Base-by-base conservation (phyloP, 2,797 vertebrate genomes). In the Danio aesculapii region DNA sequence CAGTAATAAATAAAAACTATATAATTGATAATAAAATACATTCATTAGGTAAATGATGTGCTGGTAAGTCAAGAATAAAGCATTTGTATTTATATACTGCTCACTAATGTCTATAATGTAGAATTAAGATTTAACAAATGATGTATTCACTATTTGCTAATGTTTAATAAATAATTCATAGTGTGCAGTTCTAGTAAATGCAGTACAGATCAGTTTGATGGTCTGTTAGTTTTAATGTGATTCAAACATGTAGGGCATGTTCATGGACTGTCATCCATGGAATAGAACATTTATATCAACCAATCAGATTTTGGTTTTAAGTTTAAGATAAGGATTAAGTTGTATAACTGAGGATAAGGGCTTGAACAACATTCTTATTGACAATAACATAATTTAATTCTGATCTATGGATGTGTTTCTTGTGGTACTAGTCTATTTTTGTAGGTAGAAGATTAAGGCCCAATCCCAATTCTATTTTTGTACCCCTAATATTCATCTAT, bases 271-370 rank as follows among this genome's bases (percentile, higher is more conserved):
- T 21, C 17, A 71, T 70, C 14, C 39, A 49, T 14, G 19, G 46
- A 30, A 4, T 46, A 30, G 30, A 55, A 19, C 11, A 43, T 44
- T 47, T 3, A n/a, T 19, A 19, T 47, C 3, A 47, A 10, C 8
- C 53, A 57, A 46, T 47, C n/a, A 19, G 64, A 67, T 67, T 67
- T 47, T 67, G 6, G 64, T 21, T 10, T 47, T 21, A 47, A 17
- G 64, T 67, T 67, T 67, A 67, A 44, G 44, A 47, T 19, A 19
- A 13, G 50, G 68, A 41, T 71, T 13, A 39, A 43, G 30, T n/a
- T 17, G 12, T 55, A 69, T 9, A 4, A 14, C 7, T 5, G 61
- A 8, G 14, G 41, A 43, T n/a, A 62, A 13, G 21, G 9, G 5
- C 16, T 17, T 64, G 16, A 44, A 64, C 16, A 64, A 46, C 62